Evolutionary conservation across 2,113 vertebrate species (phyloP).

Genomic region (Gnathonemus longibarbis): DNA sequence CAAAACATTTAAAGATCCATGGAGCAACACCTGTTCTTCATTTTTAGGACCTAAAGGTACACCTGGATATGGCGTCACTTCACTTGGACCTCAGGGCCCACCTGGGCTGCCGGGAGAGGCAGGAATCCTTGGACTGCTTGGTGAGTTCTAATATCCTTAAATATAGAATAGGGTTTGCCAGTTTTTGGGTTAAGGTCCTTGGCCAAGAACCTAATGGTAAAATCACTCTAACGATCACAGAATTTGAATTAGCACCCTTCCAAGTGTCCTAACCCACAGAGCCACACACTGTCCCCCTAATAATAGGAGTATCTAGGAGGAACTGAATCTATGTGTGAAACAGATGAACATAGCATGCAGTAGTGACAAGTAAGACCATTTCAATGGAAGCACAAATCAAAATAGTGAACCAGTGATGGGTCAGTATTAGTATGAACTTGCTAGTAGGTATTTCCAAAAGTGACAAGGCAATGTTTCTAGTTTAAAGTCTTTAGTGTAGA

Average conservation of each 20-base stretch:
- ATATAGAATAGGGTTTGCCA: not conserved
- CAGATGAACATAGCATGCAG: not conserved
- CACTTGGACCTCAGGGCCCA: constrained; percentile 70
- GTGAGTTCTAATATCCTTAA: constrained; percentile 46
- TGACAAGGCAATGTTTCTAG: no score
- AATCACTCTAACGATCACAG: not conserved
- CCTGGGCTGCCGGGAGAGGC: constrained; percentile 69
- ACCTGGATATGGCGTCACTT: constrained; percentile 58
- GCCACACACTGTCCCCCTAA: not conserved
- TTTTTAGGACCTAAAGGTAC: constrained; percentile 78
- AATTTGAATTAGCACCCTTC: not conserved
- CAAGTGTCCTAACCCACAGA: not conserved
- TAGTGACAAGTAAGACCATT: not conserved
- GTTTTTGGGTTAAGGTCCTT: not conserved
- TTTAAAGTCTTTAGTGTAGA: no score
- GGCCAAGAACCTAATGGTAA: not conserved
- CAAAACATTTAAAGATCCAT: not conserved
- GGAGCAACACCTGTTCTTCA: not conserved
- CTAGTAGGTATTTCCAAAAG: no score
- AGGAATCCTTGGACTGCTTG: constrained; percentile 76
- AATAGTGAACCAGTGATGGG: not conserved
- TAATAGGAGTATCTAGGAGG: not conserved
- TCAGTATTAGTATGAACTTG: no score
- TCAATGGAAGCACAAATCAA: not conserved
- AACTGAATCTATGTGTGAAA: not conserved